Percentiles rank a stretch among this genome's conserved stretches.
Conservation (phyloP, 2,888 invertebrate species). For the Xestobium rufovillosum region DNA sequence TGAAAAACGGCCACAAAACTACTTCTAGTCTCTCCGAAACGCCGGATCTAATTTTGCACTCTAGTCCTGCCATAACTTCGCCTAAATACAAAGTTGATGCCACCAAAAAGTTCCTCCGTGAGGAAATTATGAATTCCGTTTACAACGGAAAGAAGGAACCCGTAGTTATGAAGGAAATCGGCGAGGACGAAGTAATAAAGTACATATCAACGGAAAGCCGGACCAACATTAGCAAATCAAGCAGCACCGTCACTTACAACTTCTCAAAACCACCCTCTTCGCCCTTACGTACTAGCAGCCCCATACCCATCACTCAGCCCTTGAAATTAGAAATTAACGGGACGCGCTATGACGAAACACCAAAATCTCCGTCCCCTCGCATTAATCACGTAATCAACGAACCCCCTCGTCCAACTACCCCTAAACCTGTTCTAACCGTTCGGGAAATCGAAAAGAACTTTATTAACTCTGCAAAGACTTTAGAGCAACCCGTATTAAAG, state of each 20-base stretch:
- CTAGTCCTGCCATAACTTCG: slow-evolving; percentile 29
- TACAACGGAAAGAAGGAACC: neutral
- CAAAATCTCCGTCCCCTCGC: slow-evolving; percentile 24
- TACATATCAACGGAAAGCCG: slow-evolving; percentile 25
- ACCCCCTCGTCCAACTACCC: slow-evolving; percentile 33
- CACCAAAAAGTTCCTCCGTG: slow-evolving; percentile 14
- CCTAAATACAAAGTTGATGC: slow-evolving; percentile 13
- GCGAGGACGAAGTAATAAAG: slow-evolving; percentile 17
- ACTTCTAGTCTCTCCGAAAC: slow-evolving; percentile 37
- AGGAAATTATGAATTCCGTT: slow-evolving; percentile 9
- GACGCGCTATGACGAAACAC: slow-evolving; percentile 12
- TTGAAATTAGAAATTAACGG: slow-evolving; percentile 30
- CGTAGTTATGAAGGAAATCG: slow-evolving; percentile 4
- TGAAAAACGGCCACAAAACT: slow-evolving; percentile 16
- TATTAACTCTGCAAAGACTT: slow-evolving; percentile 58
- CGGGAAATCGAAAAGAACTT: slow-evolving; percentile 62
- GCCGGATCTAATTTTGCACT: slow-evolving; percentile 46
- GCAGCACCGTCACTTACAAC: slow-evolving; percentile 56
- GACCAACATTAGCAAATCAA: slow-evolving; percentile 61
- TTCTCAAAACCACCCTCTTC: slow-evolving; percentile 43
- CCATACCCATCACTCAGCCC: slow-evolving; percentile 23
- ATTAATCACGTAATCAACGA: slow-evolving; percentile 22
- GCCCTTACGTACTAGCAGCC: slow-evolving; percentile 15
- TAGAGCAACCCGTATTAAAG: no score
- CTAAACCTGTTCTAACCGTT: slow-evolving; percentile 44